phyloP scores from a whole-genome alignment of 2,797 vertebrate species.

The Cyclura pinguis region DNA sequence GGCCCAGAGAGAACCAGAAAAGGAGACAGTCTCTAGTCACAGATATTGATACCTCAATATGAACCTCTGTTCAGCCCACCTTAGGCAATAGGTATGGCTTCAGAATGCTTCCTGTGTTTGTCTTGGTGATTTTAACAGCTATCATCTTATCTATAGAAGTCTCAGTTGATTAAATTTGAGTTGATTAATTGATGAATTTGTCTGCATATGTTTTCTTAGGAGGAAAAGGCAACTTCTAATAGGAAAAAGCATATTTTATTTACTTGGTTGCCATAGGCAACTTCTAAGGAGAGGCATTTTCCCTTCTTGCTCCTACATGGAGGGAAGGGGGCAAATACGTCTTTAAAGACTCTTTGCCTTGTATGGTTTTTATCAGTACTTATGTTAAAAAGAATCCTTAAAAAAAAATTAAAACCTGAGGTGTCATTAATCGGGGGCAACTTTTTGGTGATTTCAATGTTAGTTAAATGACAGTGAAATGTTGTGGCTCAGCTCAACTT shows the following conservation, averaged over 20 bases:
- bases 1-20: neutral
- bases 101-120: neutral
- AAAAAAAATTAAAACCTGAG: neutral
- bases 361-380: neutral
- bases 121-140: neutral
- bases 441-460: neutral
- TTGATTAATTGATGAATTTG: neutral
- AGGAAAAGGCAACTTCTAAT: neutral
- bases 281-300: neutral
- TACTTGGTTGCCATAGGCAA: neutral
- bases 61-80: neutral
- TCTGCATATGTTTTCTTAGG: neutral
- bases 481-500: neutral
- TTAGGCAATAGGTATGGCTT: neutral
- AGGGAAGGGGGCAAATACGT: neutral
- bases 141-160: neutral
- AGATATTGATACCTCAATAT: neutral
- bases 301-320: neutral
- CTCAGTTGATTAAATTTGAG: neutral
- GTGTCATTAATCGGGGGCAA: neutral
- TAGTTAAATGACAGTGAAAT: neutral
- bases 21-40: neutral
- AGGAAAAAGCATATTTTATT: neutral
- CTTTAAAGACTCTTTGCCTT: neutral
- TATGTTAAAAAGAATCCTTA: neutral